A percentile compares a stretch with the other conserved stretches of the same genome.
Conservation (phyloP, 1,140 invertebrate species). For the Sesamia nonagrioides region DNA sequence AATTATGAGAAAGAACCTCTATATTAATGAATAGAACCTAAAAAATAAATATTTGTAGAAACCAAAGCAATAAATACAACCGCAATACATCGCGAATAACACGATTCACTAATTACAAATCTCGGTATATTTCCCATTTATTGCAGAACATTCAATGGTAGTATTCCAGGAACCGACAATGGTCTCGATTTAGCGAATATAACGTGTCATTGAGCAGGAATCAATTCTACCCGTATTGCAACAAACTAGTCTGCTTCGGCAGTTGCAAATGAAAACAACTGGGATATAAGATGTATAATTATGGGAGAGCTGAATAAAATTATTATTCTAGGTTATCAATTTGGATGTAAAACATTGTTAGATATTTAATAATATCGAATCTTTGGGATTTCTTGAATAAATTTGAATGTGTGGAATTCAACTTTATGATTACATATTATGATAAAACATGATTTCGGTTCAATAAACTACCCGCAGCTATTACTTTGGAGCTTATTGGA, state of each 20-base stretch:
- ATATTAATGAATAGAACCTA: too few species aligned
- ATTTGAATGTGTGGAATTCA: too few species aligned
- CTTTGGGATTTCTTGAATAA: too few species aligned
- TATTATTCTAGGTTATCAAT: background rate
- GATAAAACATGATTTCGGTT: too few species aligned
- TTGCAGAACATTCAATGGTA: background rate
- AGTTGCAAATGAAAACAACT: background rate
- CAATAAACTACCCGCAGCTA: too few species aligned
- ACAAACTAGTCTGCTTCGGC: background rate
- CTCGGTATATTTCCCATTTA: background rate
- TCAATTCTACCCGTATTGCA: slow-evolving; percentile 15
- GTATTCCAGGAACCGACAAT: background rate
- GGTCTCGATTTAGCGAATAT: slow-evolving; percentile 1
- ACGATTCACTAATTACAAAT: background rate
- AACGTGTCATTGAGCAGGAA: slow-evolving; percentile 12
- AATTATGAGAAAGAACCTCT: too few species aligned
- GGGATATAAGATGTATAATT: background rate
- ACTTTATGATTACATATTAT: too few species aligned
- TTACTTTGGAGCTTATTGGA: too few species aligned
- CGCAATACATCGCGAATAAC: background rate
- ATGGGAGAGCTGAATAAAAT: background rate
- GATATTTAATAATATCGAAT: too few species aligned
- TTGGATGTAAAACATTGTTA: too few species aligned
- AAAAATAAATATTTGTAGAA: background rate
- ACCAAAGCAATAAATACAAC: background rate